Evolutionary conservation across 2,797 vertebrate species (phyloP), one percentile per base, ranked within the genome.

Genomic region (Emys orbicularis): DNA sequence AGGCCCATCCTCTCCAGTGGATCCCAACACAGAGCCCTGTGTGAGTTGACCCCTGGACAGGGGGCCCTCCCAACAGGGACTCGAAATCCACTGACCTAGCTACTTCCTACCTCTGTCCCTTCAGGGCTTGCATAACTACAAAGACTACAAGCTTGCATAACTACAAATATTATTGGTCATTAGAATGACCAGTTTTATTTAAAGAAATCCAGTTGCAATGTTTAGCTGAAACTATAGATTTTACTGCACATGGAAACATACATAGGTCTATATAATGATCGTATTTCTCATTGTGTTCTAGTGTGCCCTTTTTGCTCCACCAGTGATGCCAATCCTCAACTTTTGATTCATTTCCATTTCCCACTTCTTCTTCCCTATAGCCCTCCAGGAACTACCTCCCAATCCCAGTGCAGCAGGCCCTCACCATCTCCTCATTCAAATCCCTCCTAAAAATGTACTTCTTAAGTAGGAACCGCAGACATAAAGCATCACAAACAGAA

Each of bases 381-480:
- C 53, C 41, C 41, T 15, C 47, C 88, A 6, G 54, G 90, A 81
- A 82, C 41, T 0, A 90, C 29, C 34, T 91, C 82, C 12, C 74
- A 90, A 59, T 79, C 54, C 16, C 44, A 3, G 2, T 15, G 4
- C 3, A 2, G 65, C 12, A 25, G 31, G 79, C 15, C n/a, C 47
- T 41, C 47, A 65, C 11, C 23, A 23, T 74, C 11, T 74, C 25
- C 13, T 47, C 74, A 47, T 47, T 44, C 25, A 76, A 76, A 47
- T 47, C 12, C 41, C 25, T 47, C 74, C 74, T 47, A 47, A 47
- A 47, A 47, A 13, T 47, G 16, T 29, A 76, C 31, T 79, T 94
- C 79, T 54, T 88, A 90, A 94, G 53, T 87, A 90, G 85, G 19
- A 90, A 44, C 85, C 72, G 87, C 81, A 88, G 41, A 86, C 27